Evolutionary conservation across 2,888 invertebrate species (phyloP).

Genomic region (Callyntrura sp.): DNA sequence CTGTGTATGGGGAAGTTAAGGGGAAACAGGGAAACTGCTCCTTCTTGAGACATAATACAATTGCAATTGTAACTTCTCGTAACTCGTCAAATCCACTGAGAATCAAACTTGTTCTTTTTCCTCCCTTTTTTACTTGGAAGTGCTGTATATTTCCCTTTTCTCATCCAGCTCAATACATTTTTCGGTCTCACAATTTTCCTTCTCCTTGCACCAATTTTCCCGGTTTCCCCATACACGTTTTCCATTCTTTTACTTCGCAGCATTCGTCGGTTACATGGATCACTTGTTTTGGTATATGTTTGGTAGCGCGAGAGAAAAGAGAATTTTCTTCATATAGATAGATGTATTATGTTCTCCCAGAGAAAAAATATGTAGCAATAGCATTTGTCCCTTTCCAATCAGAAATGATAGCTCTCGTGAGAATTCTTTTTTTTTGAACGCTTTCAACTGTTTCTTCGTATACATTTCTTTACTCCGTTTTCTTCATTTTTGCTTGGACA

Average conservation of each 20-base stretch:
- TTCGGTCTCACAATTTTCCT: constrained; percentile 61
- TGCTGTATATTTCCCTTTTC: constrained; percentile 54
- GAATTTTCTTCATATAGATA: background rate
- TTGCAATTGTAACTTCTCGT: constrained; percentile 62
- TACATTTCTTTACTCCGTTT: constrained; percentile 2
- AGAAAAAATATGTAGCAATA: constrained; percentile 31
- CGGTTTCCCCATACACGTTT: background rate
- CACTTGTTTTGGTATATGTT: constrained; percentile 48
- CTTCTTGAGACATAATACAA: constrained; percentile 51
- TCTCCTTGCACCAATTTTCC: constrained; percentile 65
- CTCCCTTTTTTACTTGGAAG: constrained; percentile 25
- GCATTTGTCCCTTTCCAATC: constrained; percentile 83
- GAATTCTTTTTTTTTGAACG: constrained; percentile 73
- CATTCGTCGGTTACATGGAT: constrained; percentile 65
- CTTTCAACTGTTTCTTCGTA: constrained; percentile 52
- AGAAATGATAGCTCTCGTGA: constrained; percentile 81
- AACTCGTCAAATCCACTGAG: constrained; percentile 72
- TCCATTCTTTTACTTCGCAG: constrained; percentile 31
- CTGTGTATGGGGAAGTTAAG: constrained; percentile 20
- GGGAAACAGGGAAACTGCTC: constrained; percentile 13
- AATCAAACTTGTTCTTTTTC: constrained; percentile 49
- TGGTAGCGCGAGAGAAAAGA: background rate
- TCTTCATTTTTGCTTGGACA: constrained; percentile 47
- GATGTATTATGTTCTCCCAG: too few species aligned
- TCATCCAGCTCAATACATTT: constrained; percentile 26